Evolutionary conservation across 2,797 vertebrate genomes (phyloP).

Genomic region (Anguilla obscura): DNA sequence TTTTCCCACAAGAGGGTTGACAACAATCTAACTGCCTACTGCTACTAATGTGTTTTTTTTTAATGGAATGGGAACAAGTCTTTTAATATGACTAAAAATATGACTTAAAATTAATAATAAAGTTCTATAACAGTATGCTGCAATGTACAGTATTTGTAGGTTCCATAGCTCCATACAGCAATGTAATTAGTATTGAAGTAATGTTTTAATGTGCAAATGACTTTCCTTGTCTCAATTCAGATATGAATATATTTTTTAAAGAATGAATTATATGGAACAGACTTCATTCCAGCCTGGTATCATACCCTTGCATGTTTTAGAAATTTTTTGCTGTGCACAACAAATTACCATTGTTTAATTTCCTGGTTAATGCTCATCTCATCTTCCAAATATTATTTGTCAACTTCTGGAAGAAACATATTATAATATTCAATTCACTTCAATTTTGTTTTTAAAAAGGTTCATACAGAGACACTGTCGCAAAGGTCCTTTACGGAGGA

Average conservation of each 20-base stretch:
- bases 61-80: neutral
- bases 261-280: neutral
- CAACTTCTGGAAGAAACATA: neutral
- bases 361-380: neutral
- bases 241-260: neutral
- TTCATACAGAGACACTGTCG: neutral
- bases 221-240: no score
- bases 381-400: neutral
- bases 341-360: neutral
- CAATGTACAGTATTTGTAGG: neutral
- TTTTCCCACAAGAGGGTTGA: neutral
- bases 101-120: neutral
- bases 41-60: constrained; percentile 4
- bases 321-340: neutral
- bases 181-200: neutral
- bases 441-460: neutral
- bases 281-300: neutral
- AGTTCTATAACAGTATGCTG: neutral
- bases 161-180: neutral
- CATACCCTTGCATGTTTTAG: neutral
- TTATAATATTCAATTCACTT: neutral
- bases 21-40: neutral
- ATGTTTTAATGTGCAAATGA: neutral
- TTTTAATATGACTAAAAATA: no score
- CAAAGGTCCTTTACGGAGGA: no score